Base-by-base conservation (phyloP, 2,888 invertebrate species). In the Tetanocera ferruginea region DNA sequence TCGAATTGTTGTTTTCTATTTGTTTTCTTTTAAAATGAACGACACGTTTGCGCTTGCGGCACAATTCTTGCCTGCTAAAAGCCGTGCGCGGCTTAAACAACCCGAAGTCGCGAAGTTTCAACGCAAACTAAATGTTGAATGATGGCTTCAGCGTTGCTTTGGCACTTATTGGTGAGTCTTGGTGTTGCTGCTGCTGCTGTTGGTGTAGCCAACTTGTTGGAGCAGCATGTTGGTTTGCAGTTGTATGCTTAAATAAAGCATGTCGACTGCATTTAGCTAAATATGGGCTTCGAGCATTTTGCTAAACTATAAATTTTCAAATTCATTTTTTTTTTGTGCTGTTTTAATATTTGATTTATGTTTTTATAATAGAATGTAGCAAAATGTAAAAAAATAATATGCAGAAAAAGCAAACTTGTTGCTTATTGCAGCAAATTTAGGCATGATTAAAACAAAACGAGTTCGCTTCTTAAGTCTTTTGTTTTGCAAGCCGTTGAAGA, bases 121-220 rank as follows among this genome's bases (percentile, higher is more conserved):
- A 64, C n/a, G 51, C 74, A 52, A 64, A 74, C 74, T 74, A 31
- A 74, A n/a, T 51, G 49, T 49, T 49, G 52, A 64, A 51, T 23
- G 31, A 5, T 43, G 14, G 43, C 34, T 28, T 69, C 69, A 23
- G 25, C 43, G 69, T 2, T 43, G 67, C 17, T 67, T 28, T 60
- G 23, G 23, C 57, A 60, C 2, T 14, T 25, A 28, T 28, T 8
- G 19, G 9, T 19, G 57, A 57, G 57, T 8, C 57, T 11, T 31
- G 49, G 25, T 8, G n/a, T n/a, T n/a, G n/a, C n/a, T 9, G 64
- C 14, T 25, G n/a, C 11, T 64, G 64, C 14, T 74, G 19, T 9
- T 72, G 55, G 23, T 51, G 57, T 19, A 74, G 51, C 17, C 34
- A n/a, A 37, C 23, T 43, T 31, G 67, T 60, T 9, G 57, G 25